Evolutionary conservation across 2,113 vertebrate species (phyloP).

Genomic region (Natator depressus): DNA sequence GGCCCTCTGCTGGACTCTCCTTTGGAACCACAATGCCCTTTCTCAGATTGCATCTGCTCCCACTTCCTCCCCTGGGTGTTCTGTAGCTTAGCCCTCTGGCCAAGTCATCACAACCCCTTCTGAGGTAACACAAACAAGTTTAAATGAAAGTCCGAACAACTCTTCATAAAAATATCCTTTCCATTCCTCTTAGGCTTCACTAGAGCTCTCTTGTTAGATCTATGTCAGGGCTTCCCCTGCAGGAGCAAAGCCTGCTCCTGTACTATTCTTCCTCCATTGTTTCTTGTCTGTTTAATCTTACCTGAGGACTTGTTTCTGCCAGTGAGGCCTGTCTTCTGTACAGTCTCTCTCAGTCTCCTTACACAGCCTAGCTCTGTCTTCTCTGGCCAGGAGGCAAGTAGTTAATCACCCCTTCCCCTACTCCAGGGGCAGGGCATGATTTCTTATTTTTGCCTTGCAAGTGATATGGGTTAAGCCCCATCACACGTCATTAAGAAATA

Average conservation of each 20-base stretch:
- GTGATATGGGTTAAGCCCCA: neutral
- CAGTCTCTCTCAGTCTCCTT: neutral
- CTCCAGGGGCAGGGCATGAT: neutral
- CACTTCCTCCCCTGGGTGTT: neutral
- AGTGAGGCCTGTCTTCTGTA: neutral
- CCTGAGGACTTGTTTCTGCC: neutral
- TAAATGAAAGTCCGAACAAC: neutral
- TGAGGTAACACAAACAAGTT: neutral
- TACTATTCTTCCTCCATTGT: neutral
- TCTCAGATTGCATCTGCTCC: neutral
- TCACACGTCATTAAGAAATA: conserved; percentile 9
- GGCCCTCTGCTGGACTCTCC: neutral
- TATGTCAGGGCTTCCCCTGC: neutral
- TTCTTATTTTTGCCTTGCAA: neutral
- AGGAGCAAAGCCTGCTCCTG: neutral
- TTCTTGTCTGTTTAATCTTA: neutral
- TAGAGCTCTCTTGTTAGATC: neutral
- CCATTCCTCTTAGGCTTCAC: neutral
- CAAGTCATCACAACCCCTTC: neutral
- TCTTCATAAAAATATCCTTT: neutral
- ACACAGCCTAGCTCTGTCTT: neutral
- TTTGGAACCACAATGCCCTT: neutral
- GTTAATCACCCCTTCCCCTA: neutral
- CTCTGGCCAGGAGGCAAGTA: neutral
- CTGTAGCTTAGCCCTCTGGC: neutral